Base-by-base conservation (phyloP, 2,113 vertebrate species). In the Corythornis madagascariensis region DNA sequence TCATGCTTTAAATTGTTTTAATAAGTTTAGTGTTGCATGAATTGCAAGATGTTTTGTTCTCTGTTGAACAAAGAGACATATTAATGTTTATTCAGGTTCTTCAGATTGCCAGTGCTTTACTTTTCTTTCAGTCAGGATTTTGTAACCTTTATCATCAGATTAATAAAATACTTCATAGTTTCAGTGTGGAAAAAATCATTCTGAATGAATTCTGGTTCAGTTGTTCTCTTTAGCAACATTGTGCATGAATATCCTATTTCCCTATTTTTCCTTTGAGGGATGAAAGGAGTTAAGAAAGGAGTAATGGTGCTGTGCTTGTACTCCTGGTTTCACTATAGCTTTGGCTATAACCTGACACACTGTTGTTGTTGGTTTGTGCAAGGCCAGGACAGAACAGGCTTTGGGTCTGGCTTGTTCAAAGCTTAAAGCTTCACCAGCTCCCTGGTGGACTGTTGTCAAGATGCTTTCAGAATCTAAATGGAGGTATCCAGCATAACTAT, bases 361-460 rank as follows among this genome's bases (percentile, higher is more conserved):
- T 33, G 29, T 25, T 9, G 3, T 8, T 31, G 3, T 8, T 31
- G 40, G 12, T 40, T 86, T 65, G 31, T 76, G 40, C 1, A 3
- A 81, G 43, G 13, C 61, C 3, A 2, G 48, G 61, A 53, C 31
- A 74, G 77, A 81, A n/a, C 20, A n/a, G 57, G 16, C 31, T 77
- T 22, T 1, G 6, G 33, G 47, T 66, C 47, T 73, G 43, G 28
- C 31, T 79, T 40, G 20, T 74, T 43, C 7, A 2, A 29, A 53
- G 48, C 38, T 21, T 40, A 21, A 48, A 87, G 57, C 40, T 92
- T 48, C 63, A 25, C 19, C 0, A 1, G 1, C 16, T 53, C 21
- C 21, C 15, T 0, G 0, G 29, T 15, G 31, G 40, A 2, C 22
- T 71, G 0, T 7, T 35, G 42, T 45, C 18, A 42, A 5, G 50